A percentile compares a stretch with the other conserved stretches of the same genome.
These are phyloP conservation scores for Galagoides demidoff DNA, from an alignment of 2,797 vertebrate species.

Conservation along the genomic window DNA sequence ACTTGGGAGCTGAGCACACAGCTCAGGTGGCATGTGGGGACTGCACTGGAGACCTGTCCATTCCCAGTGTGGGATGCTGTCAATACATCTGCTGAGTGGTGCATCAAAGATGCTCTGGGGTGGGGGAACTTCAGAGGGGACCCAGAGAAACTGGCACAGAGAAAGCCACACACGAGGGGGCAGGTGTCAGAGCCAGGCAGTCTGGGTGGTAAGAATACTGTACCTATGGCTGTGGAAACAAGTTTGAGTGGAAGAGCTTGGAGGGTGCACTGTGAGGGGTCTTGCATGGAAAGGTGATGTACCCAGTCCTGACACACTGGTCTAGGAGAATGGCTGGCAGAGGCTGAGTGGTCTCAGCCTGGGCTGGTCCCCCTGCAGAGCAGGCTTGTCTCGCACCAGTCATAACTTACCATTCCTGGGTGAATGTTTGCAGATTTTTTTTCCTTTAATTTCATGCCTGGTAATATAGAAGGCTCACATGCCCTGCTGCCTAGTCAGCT, in stretches of 20 bases:
- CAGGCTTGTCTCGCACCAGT: not conserved
- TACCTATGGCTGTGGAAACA: no score
- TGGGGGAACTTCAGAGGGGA: not conserved
- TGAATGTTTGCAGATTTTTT: not conserved
- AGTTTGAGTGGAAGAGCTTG: not conserved
- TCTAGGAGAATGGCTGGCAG: not conserved
- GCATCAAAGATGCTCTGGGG: not conserved
- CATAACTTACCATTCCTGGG: not conserved
- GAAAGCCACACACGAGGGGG: not conserved
- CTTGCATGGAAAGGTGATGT: not conserved
- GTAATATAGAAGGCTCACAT: not conserved
- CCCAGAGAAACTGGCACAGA: not conserved
- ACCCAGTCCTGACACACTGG: no score
- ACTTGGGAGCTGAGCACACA: not conserved
- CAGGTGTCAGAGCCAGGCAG: not conserved
- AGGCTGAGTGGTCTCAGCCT: not conserved
- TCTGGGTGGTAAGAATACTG: not conserved
- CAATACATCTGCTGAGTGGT: no score
- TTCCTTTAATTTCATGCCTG: not conserved
- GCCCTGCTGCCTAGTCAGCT: no score
- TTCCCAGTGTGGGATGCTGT: no score
- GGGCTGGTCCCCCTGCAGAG: not conserved
- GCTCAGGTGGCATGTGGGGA: not conserved
- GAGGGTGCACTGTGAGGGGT: not conserved
- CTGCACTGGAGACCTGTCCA: not conserved